Evolutionary conservation across 2,797 vertebrate species (phyloP).

Genomic region (Hippocampus kuda): DNA sequence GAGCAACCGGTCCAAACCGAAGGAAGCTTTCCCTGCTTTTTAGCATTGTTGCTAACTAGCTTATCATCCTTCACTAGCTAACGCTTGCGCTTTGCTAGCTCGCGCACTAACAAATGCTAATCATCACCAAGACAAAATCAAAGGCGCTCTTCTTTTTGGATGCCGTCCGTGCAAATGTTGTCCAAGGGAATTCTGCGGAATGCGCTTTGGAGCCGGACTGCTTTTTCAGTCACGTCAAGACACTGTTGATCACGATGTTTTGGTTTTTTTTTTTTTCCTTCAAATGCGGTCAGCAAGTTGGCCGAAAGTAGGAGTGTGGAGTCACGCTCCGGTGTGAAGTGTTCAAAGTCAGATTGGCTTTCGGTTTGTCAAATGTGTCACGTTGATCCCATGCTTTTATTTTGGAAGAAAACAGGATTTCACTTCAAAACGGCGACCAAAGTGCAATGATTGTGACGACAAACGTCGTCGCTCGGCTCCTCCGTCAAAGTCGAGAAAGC

Average conservation of each 20-base stretch:
- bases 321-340: neutral
- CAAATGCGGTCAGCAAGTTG: neutral
- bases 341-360: neutral
- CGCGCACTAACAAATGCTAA: neutral
- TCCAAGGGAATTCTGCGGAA: neutral
- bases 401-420: neutral
- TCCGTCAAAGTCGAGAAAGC: neutral
- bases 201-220: too few species aligned
- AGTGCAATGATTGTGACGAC: slow-evolving; percentile 1
- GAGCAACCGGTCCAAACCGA: neutral
- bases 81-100: neutral
- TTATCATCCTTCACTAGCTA: neutral
- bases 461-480: neutral
- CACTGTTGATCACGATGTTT: too few species aligned
- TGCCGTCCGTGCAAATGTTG: neutral
- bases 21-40: neutral
- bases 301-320: too few species aligned
- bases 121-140: neutral
- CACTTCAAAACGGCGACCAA: neutral
- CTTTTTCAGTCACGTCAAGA: neutral
- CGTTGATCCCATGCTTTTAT: neutral
- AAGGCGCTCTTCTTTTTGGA: neutral
- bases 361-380: neutral
- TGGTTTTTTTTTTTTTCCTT: neutral
- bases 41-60: neutral